A percentile compares a stretch with the other conserved stretches of the same genome.
These are phyloP conservation scores for Micrasema longulum DNA, from an alignment of 1,140 invertebrate species.

Conservation along the genomic window DNA sequence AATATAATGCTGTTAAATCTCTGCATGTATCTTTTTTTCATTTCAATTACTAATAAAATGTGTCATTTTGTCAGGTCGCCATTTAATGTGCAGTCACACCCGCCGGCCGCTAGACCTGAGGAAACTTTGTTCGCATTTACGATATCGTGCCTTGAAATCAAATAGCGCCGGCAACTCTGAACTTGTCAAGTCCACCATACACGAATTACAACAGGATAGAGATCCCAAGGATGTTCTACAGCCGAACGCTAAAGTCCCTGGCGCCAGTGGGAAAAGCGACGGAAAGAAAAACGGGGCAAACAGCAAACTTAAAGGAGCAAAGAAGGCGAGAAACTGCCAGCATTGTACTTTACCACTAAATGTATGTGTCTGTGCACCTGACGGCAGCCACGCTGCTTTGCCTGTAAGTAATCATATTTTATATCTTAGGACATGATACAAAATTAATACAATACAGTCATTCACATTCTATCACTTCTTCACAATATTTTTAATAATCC, in stretches of 20 bases:
- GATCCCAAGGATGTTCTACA: background rate
- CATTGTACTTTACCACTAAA: conserved; percentile 41
- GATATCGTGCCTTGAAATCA: conserved; percentile 49
- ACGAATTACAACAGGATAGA: conserved; percentile 17
- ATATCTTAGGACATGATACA: too few relatives aligned
- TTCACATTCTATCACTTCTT: too few relatives aligned
- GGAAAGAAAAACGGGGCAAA: conserved; percentile 4
- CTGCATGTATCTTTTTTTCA: too few relatives aligned
- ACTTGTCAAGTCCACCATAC: conserved; percentile 37
- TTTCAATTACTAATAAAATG: too few relatives aligned
- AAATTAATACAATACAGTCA: too few relatives aligned
- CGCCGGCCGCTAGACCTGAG: conserved; percentile 68
- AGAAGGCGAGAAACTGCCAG: conserved; percentile 29
- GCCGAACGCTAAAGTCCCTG: background rate
- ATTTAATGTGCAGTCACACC: conserved; percentile 69
- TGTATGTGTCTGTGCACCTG: conserved; percentile 54
- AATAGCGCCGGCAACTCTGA: conserved; percentile 42
- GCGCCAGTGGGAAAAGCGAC: background rate
- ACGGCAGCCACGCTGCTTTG: background rate
- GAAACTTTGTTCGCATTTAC: conserved; percentile 66
- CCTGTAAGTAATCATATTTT: conserved; percentile 46
- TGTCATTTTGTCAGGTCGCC: conserved; percentile 61
- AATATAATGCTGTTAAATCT: too few relatives aligned
- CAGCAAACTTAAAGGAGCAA: conserved; percentile 4
- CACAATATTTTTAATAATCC: too few relatives aligned